Base-by-base conservation (phyloP, 2,113 vertebrate species). In the Dolichotis patagonum region DNA sequence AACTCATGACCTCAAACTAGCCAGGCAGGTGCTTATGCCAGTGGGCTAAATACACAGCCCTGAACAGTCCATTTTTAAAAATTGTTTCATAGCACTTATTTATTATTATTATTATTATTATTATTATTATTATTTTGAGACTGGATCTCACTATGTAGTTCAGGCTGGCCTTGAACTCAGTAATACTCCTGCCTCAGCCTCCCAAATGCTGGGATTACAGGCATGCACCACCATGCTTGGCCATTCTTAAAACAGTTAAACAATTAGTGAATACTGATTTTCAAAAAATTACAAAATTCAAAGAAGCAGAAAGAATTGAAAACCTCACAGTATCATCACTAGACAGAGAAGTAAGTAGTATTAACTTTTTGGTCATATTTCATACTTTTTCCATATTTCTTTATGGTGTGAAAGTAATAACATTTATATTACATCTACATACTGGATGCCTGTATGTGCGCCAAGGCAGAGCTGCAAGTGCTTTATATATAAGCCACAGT, bases 91-190 rank as follows among this genome's bases (percentile, higher is more conserved):
- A 87, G 54, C 54, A 65, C 71, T 89, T 80, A 69, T 65, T 67
- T 71, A 73, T 85, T 94, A n/a, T n/a, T n/a, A n/a, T 90, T 71
- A 73, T 85, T 94, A 84, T n/a, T n/a, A 83, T 52, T 96, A 17
- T 12, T 22, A 13, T 56, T 52, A 52, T 56, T 67, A 19, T 67
- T 35, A n/a, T n/a, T 67, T 67, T 67, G 65, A 67, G 32, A 67
- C 65, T n/a, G 16, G 2, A 5, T 67, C 65, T 67, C 14, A 67
- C 65, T 14, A 35, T 67, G 5, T 67, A 32, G 65, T 35, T 17
- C 32, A 67, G 65, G 32, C 65, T 67, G 32, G 32, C 30, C 32
- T 35, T 17, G 14, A 67, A 67, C 65, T 69, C 65, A 67, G 65
- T 32, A 67, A 35, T 67, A 30, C 32, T 67, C 65, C 32, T 67